phyloP scores from a whole-genome alignment of 2,113 vertebrate genomes.

The Anolis carolinensis region DNA sequence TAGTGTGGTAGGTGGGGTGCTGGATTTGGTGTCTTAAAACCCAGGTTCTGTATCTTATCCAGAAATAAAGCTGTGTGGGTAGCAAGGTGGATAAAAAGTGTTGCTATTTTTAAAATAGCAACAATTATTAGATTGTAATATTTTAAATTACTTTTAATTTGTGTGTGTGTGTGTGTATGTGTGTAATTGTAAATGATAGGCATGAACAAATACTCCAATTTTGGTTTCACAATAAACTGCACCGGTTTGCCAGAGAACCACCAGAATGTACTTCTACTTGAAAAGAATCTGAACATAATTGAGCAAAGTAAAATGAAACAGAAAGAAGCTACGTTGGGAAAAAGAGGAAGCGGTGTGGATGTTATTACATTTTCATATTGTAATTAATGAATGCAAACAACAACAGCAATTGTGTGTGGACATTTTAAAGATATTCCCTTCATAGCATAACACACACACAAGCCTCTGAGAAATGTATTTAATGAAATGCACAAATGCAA shows the following conservation, averaged over 20 bases:
- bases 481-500: not conserved
- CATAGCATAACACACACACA: not conserved
- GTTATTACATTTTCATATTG: not conserved
- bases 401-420: too few species aligned
- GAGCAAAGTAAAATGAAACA: not conserved
- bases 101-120: not conserved
- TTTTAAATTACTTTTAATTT: not conserved
- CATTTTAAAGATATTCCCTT: not conserved
- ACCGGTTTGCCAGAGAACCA: too few species aligned
- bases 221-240: not conserved
- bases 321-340: not conserved
- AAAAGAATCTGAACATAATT: not conserved
- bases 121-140: not conserved
- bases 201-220: not conserved
- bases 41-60: not conserved
- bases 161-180: too few species aligned
- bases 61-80: not conserved
- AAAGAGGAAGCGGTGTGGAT: not conserved
- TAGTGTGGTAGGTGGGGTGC: not conserved
- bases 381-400: not conserved
- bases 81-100: not conserved
- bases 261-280: too few species aligned
- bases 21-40: not conserved
- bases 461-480: not conserved
- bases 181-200: not conserved